phyloP scores from a whole-genome alignment of 2,888 invertebrate species.

The Rhagophthalmus giganteus region DNA sequence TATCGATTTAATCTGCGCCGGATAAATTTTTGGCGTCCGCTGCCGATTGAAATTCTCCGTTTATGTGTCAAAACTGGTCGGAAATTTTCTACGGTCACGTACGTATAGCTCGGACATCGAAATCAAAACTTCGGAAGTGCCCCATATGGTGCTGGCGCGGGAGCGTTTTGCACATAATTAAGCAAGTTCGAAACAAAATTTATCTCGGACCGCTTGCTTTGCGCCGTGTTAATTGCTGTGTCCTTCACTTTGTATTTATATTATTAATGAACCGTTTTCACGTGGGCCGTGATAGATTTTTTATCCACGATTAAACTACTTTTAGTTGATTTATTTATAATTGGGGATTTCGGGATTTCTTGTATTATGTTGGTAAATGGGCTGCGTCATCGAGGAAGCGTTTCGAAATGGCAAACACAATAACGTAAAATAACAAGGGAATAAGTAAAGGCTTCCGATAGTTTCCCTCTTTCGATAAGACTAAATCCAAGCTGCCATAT shows the following conservation, averaged over 20 bases:
- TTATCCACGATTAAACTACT: too few relatives aligned
- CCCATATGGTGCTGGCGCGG: constrained; percentile 27
- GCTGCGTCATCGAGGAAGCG: too few relatives aligned
- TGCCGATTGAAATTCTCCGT: constrained; percentile 15
- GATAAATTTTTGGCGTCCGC: constrained; percentile 8
- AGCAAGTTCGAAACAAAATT: constrained; percentile 27
- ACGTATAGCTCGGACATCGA: constrained; percentile 27
- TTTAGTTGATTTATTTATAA: too few relatives aligned
- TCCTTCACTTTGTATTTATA: constrained; percentile 3
- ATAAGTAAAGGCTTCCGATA: too few relatives aligned
- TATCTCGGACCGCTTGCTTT: constrained; percentile 11
- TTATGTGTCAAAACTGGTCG: constrained; percentile 17
- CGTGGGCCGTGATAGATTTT: too few relatives aligned
- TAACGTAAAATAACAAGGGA: too few relatives aligned
- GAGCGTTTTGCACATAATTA: constrained; percentile 31
- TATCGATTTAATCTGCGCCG: constrained; percentile 16
- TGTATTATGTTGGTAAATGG: too few relatives aligned
- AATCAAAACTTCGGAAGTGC: constrained; percentile 29
- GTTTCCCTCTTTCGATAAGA: too few relatives aligned
- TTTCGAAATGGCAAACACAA: too few relatives aligned
- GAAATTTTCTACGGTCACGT: constrained; percentile 24
- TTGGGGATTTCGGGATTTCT: too few relatives aligned
- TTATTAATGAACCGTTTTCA: too few relatives aligned
- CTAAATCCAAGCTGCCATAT: too few relatives aligned
- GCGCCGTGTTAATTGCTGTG: not conserved